Percentiles rank a stretch among this genome's conserved stretches.
Conservation (phyloP, 2,888 invertebrate species). For the Polymixis flavicincta region DNA sequence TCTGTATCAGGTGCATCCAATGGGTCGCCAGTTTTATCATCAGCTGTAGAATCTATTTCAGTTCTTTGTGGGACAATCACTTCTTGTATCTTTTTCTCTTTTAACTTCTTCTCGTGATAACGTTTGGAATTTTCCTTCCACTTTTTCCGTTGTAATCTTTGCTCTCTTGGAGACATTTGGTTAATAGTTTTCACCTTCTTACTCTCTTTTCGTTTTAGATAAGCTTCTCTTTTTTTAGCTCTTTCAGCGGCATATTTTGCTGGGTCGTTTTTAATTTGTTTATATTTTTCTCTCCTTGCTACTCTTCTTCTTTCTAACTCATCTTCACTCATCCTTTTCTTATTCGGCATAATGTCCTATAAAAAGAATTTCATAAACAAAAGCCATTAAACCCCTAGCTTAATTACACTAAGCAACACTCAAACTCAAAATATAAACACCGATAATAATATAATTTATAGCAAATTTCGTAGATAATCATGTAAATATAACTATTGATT, state of each 20-base stretch:
- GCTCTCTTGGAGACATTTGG: conserved; percentile 6
- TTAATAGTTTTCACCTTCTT: neutral
- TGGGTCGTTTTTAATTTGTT: neutral
- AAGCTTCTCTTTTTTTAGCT: too few species aligned
- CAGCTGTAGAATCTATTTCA: conserved; percentile 15
- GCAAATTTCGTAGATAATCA: too few species aligned
- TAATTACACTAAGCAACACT: too few species aligned
- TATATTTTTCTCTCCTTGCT: neutral
- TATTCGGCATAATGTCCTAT: too few species aligned
- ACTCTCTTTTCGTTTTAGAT: neutral
- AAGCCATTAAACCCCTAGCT: too few species aligned
- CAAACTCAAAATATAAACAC: too few species aligned
- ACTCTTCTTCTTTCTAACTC: neutral
- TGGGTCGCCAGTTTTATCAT: conserved; percentile 20
- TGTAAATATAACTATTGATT: too few species aligned
- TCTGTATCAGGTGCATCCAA: conserved; percentile 24
- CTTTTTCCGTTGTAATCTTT: conserved; percentile 3
- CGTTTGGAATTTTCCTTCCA: conserved; percentile 8
- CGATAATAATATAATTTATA: too few species aligned
- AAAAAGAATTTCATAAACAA: too few species aligned
- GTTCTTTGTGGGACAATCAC: conserved; percentile 14
- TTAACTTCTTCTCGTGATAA: neutral
- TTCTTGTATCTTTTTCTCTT: neutral
- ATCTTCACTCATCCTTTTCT: too few species aligned
- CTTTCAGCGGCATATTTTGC: too few species aligned